A percentile compares a stretch with the other conserved stretches of the same genome.
Conservation (phyloP, 2,888 invertebrate genomes). For the Fragum sueziense region DNA sequence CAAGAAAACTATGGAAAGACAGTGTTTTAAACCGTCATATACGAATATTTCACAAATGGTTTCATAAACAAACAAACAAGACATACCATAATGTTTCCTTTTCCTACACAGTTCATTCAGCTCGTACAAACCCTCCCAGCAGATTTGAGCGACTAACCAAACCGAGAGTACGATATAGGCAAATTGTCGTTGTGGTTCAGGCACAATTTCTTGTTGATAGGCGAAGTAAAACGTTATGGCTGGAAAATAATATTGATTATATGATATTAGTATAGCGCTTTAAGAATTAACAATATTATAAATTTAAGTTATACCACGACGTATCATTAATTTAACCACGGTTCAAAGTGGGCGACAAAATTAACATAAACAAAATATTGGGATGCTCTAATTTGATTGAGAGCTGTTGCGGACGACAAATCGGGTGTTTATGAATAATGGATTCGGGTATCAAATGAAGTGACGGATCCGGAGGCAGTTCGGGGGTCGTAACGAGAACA, state of each 20-base stretch:
- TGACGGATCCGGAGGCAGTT: too few relatives aligned
- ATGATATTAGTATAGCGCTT: not conserved
- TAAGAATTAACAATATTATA: not conserved
- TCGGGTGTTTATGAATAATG: too few relatives aligned
- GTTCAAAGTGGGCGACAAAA: too few relatives aligned
- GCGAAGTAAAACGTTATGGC: constrained; percentile 67
- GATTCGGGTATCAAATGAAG: too few relatives aligned
- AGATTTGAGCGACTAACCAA: constrained; percentile 63
- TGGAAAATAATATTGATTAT: constrained; percentile 33
- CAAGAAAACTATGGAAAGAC: not conserved
- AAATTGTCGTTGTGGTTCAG: constrained; percentile 57
- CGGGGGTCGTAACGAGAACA: too few relatives aligned
- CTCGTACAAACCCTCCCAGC: constrained; percentile 68
- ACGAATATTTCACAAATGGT: not conserved
- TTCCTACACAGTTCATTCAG: constrained; percentile 1
- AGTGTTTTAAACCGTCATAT: not conserved
- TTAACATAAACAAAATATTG: too few relatives aligned
- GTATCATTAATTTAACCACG: not conserved
- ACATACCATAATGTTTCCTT: constrained; percentile 4
- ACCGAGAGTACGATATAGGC: constrained; percentile 63
- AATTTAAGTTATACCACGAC: not conserved
- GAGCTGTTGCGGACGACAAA: too few relatives aligned
- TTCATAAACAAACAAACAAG: not conserved
- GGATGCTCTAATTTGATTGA: too few relatives aligned
- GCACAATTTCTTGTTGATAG: constrained; percentile 59